These are phyloP conservation scores for Macaca mulatta DNA, from an alignment of 2,113 vertebrate genomes.

Conservation along the genomic window DNA sequence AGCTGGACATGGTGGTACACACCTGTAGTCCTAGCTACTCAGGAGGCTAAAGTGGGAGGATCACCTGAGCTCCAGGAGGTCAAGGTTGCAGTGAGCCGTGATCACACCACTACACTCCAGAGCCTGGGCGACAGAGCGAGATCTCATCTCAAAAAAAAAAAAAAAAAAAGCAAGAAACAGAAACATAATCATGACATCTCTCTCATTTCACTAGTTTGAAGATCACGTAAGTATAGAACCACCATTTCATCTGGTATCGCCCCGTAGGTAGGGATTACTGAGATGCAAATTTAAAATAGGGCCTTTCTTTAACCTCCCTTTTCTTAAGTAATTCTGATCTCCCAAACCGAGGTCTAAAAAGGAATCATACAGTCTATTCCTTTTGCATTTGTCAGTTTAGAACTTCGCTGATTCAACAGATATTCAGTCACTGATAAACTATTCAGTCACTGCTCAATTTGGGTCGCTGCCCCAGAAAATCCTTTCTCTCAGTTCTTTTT, in stretches of 20 bases:
- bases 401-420: not conserved
- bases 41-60: no score
- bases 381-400: not conserved
- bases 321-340: not conserved
- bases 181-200: not conserved
- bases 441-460: not conserved
- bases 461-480: not conserved
- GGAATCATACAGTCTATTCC: not conserved
- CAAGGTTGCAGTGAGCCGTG: no score
- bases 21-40: no score
- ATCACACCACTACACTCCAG: no score
- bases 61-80: no score
- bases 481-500: not conserved
- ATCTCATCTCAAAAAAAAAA: no score
- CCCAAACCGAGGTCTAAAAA: not conserved
- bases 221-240: not conserved
- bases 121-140: no score
- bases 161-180: no score
- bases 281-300: not conserved
- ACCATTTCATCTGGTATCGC: not conserved
- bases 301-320: not conserved
- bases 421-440: not conserved
- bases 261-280: not conserved
- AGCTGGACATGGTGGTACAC: no score
- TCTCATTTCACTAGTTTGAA: not conserved